Conservation (phyloP, 2,113 vertebrate species). For the Carlito syrichta region DNA sequence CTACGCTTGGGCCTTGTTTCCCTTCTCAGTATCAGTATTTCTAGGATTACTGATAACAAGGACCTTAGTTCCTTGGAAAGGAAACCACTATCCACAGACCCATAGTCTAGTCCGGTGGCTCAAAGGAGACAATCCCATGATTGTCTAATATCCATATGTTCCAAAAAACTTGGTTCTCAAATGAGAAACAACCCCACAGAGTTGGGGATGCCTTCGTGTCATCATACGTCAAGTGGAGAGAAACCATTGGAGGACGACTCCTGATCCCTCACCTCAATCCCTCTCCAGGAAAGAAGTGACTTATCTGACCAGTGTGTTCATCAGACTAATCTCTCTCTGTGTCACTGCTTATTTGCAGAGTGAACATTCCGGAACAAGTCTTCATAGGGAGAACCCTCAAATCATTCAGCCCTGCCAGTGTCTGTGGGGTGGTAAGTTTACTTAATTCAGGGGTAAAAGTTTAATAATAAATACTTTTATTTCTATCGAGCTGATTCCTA, state of each 20-base stretch:
- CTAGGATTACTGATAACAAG: background rate
- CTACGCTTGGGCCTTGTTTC: background rate
- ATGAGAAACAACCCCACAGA: background rate
- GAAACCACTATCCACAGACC: background rate
- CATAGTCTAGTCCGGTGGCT: background rate
- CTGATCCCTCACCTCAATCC: too few relatives aligned
- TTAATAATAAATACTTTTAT: background rate
- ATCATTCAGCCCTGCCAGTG: background rate
- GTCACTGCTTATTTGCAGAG: background rate
- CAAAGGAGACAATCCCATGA: background rate
- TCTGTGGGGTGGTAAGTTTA: background rate
- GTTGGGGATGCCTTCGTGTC: background rate
- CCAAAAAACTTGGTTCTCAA: background rate
- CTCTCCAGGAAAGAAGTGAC: background rate
- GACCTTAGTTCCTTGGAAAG: background rate
- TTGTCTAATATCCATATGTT: too few relatives aligned
- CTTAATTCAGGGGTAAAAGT: background rate
- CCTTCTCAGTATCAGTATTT: background rate
- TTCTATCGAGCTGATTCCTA: background rate
- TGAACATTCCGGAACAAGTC: background rate
- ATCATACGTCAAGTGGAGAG: background rate
- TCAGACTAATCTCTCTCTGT: background rate
- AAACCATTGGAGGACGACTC: rapidly evolving
- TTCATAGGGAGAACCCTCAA: background rate
- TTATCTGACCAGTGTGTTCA: background rate